A percentile compares a stretch with the other conserved stretches of the same genome.
Evolutionary conservation across 1,140 invertebrate genomes (phyloP).

Genomic region (Rhynchophorus ferrugineus): DNA sequence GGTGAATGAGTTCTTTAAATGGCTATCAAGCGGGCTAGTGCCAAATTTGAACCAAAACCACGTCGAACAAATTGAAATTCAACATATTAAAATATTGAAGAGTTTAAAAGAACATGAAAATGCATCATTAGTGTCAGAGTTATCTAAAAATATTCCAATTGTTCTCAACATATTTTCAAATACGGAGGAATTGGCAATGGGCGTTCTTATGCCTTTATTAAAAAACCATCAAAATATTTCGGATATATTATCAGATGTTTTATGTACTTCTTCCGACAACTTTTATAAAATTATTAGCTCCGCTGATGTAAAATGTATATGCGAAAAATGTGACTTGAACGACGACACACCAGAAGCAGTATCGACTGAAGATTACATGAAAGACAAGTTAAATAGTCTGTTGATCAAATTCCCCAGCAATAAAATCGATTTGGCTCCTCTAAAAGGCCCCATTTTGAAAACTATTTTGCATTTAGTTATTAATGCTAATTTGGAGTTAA

Average conservation of each 20-base stretch:
- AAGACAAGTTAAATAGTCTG: not conserved
- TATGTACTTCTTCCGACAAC: slow-evolving; percentile 18
- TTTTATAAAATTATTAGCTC: slow-evolving; percentile 7
- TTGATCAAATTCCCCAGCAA: slow-evolving; percentile 7
- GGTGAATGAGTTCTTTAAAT: slow-evolving; percentile 23
- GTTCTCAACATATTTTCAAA: slow-evolving; percentile 22
- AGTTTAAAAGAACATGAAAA: slow-evolving; percentile 6
- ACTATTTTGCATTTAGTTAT: slow-evolving; percentile 18
- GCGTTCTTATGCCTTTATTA: slow-evolving; percentile 18
- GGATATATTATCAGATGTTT: slow-evolving; percentile 16
- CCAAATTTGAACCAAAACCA: slow-evolving; percentile 19
- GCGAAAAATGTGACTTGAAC: slow-evolving; percentile 14
- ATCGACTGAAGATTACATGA: not conserved
- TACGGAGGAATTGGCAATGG: slow-evolving; percentile 18
- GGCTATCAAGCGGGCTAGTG: slow-evolving; percentile 24
- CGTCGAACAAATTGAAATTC: slow-evolving; percentile 21
- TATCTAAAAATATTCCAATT: slow-evolving; percentile 10
- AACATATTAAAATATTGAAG: slow-evolving; percentile 22
- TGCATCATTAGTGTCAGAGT: slow-evolving; percentile 3
- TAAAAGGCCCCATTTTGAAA: slow-evolving; percentile 17
- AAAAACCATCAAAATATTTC: slow-evolving; percentile 9
- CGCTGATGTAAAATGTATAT: slow-evolving; percentile 10
- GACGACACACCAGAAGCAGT: not conserved
- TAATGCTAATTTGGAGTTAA: slow-evolving; percentile 9
- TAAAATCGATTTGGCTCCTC: not conserved